A percentile compares a stretch with the other conserved stretches of the same genome.
phyloP scores from a whole-genome alignment of 1,140 invertebrate genomes.

The Wasmannia auropunctata region DNA sequence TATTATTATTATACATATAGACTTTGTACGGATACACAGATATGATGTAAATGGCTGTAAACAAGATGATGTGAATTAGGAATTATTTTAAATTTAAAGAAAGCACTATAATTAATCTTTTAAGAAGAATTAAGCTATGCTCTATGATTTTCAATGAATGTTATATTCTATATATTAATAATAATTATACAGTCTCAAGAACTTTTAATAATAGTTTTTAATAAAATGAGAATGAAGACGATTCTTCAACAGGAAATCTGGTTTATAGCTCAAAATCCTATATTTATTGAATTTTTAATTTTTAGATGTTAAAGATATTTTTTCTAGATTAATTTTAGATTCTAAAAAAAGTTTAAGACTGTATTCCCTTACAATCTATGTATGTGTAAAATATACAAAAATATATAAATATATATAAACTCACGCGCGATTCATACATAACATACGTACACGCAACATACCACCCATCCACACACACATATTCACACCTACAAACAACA shows the following conservation, averaged over 20 bases:
- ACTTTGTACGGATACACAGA: neutral
- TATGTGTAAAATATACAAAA: neutral
- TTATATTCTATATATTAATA: neutral
- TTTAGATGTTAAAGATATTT: neutral
- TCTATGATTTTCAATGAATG: neutral
- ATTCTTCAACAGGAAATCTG: neutral
- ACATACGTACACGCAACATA: too few relatives aligned
- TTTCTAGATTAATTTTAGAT: constrained; percentile 21
- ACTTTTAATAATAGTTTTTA: neutral
- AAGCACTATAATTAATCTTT: neutral
- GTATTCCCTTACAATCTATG: neutral
- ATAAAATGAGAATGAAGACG: neutral
- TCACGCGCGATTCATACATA: neutral
- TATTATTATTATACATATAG: too few relatives aligned
- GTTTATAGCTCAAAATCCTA: neutral
- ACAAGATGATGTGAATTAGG: neutral
- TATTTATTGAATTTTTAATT: neutral
- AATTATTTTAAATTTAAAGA: constrained; percentile 2
- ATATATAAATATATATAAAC: neutral
- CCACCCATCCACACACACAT: too few relatives aligned
- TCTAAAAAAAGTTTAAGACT: neutral
- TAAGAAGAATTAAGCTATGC: neutral
- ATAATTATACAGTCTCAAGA: constrained; percentile 14
- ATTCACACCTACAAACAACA: too few relatives aligned
- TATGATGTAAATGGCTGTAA: neutral